A percentile compares a stretch with the other conserved stretches of the same genome.
phyloP scores from a whole-genome alignment of 2,888 invertebrate species.

The Hemithea aestivaria region DNA sequence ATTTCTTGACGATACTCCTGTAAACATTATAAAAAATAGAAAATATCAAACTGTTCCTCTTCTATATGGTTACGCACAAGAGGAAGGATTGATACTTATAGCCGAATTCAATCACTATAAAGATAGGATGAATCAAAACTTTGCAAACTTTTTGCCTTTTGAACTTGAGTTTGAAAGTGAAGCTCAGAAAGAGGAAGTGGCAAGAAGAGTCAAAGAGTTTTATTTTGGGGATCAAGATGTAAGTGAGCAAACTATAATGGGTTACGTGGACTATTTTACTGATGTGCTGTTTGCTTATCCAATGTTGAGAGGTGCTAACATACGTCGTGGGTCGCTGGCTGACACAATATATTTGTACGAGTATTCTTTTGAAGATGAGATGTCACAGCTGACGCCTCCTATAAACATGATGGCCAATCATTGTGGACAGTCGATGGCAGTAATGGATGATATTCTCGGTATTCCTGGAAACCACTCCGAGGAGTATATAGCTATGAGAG shows the following conservation, averaged over 20 bases:
- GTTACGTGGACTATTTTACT: constrained; percentile 37
- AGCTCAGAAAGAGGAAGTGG: constrained; percentile 34
- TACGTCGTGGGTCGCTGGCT: constrained; percentile 31
- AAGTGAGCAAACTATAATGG: constrained; percentile 27
- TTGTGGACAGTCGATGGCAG: constrained; percentile 33
- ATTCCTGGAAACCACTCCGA: constrained; percentile 25
- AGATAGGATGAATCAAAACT: constrained; percentile 45
- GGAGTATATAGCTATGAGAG: constrained; percentile 29
- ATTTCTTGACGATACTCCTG: constrained; percentile 42
- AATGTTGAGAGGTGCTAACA: constrained; percentile 30
- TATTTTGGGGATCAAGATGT: constrained; percentile 38
- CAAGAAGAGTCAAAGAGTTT: constrained; percentile 36
- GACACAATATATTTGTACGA: constrained; percentile 40
- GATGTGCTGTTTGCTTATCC: constrained; percentile 37
- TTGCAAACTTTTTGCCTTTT: constrained; percentile 48
- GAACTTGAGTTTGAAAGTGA: constrained; percentile 39
- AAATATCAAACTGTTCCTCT: constrained; percentile 39
- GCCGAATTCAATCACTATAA: constrained; percentile 36
- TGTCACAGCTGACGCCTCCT: constrained; percentile 22
- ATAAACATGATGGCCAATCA: constrained; percentile 37
- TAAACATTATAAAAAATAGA: constrained; percentile 37
- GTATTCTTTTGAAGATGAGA: constrained; percentile 36
- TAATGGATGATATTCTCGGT: constrained; percentile 33
- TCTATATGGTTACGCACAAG: constrained; percentile 46
- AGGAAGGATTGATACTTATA: constrained; percentile 45